Base-by-base conservation (phyloP, 1,140 invertebrate genomes). In the Apolygus lucorum region DNA sequence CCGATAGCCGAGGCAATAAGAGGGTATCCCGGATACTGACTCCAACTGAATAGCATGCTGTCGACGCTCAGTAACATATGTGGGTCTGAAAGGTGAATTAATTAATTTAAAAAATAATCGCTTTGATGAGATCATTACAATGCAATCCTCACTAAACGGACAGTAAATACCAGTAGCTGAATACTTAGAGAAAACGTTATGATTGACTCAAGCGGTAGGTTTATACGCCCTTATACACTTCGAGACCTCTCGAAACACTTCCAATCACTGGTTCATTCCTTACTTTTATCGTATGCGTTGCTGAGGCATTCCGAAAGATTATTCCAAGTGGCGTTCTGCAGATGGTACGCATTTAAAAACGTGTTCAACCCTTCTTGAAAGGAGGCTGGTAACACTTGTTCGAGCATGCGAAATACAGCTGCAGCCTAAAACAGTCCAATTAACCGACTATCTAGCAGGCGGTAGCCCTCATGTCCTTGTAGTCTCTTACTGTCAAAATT, bases 371-470 rank as follows among this genome's bases (percentile, higher is more conserved):
- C 64, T 28, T 66, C 29, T 14, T n/a, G 11, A 34, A 66, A 66
- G 2, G 27, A 14, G 64, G 27, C 17, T 21, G 28, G 64, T 13
- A 29, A n/a, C 26, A 26, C 34, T 17, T 34, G 27, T 66, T 66
- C 64, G n/a, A 66, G 21, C 64, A 66, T 66, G 28, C 64, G 14
- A 29, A 66, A 64, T 14, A 66, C 29, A 1, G 64, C 64, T 11
- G 64, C 64, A 21, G 27, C 64, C 64, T 66, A 21, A 26, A 66
- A 64, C n/a, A n/a, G n/a, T n/a, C n/a, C n/a, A n/a, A n/a, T n/a
- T n/a, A n/a, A n/a, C n/a, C n/a, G n/a, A n/a, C n/a, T n/a, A n/a
- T n/a, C n/a, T n/a, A n/a, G n/a, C n/a, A n/a, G n/a, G n/a, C n/a
- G n/a, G n/a, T n/a, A n/a, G n/a, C n/a, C n/a, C n/a, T n/a, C n/a